Percentiles rank a stretch among this genome's conserved stretches.
Evolutionary conservation across 2,888 invertebrate genomes (phyloP).

Genomic region (Ormyrus labotus): DNA sequence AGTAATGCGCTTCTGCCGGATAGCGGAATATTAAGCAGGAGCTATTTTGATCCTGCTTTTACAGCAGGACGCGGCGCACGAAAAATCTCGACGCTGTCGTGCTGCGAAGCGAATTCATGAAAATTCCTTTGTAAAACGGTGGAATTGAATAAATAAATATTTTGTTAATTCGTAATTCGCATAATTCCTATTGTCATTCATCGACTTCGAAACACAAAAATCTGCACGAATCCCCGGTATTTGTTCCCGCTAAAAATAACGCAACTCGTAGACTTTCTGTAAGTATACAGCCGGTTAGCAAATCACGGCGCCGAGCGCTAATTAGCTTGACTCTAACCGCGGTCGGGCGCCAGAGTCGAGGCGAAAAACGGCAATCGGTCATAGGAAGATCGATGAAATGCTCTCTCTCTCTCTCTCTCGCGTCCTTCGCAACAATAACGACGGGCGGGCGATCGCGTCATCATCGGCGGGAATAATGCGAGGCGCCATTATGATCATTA

Average conservation of each 20-base stretch:
- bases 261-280: not conserved
- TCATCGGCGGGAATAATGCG: slow-evolving; percentile 50
- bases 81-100: too few relatives aligned
- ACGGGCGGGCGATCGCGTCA: slow-evolving; percentile 45
- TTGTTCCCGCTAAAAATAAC: not conserved
- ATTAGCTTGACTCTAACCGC: slow-evolving; percentile 20
- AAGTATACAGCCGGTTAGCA: not conserved
- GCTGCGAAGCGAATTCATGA: too few relatives aligned
- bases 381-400: slow-evolving; percentile 41
- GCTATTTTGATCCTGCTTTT: too few relatives aligned
- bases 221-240: not conserved
- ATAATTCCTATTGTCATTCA: too few relatives aligned
- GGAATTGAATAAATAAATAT: too few relatives aligned
- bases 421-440: slow-evolving; percentile 44
- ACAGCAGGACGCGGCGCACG: too few relatives aligned
- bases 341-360: not conserved
- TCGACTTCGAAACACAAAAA: too few relatives aligned
- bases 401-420: too few relatives aligned
- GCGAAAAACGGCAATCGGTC: slow-evolving; percentile 36
- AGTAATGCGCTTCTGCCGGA: not conserved
- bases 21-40: too few relatives aligned
- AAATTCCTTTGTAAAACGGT: too few relatives aligned
- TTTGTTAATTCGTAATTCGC: too few relatives aligned
- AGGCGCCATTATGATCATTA: slow-evolving; percentile 56
- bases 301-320: slow-evolving; percentile 2